A percentile compares a stretch with the other conserved stretches of the same genome.
These are phyloP conservation scores for Balanococcus diminutus DNA, from an alignment of 2,888 invertebrate genomes.

Conservation along the genomic window DNA sequence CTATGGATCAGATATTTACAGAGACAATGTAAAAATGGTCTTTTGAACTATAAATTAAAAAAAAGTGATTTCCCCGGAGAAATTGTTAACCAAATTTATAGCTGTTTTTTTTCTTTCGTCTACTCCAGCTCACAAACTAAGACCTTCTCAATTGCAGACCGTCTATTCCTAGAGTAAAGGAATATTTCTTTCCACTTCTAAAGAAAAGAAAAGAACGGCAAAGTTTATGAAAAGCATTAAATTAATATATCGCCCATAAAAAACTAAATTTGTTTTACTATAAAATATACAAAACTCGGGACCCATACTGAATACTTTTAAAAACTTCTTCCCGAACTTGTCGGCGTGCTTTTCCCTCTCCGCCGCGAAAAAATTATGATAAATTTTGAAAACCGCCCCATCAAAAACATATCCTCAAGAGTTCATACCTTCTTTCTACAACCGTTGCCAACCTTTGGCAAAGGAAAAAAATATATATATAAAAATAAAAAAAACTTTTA, in stretches of 20 bases:
- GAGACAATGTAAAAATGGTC: conserved; percentile 17
- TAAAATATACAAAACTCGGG: conserved; percentile 49
- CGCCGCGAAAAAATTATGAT: conserved; percentile 8
- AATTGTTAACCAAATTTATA: conserved; percentile 50
- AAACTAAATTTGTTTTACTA: conserved; percentile 50
- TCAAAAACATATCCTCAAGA: conserved; percentile 50
- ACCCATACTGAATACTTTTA: conserved; percentile 40
- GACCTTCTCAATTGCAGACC: neutral
- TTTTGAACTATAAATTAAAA: conserved; percentile 15
- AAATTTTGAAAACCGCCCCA: conserved; percentile 34
- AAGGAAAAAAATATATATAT: neutral
- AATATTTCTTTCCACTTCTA: conserved; percentile 44
- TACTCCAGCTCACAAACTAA: neutral
- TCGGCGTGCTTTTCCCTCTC: conserved; percentile 25
- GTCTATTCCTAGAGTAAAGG: conserved; percentile 41
- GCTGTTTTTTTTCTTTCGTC: neutral
- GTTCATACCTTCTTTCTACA: conserved; percentile 43
- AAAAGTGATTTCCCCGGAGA: conserved; percentile 49
- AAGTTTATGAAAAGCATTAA: conserved; percentile 53
- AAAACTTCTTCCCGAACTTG: conserved; percentile 44
- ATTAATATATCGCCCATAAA: conserved; percentile 52
- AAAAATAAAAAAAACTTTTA: conserved; percentile 29
- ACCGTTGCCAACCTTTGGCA: conserved; percentile 48
- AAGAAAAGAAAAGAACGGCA: conserved; percentile 34
- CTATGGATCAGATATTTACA: neutral